phyloP scores from a whole-genome alignment of 2,113 vertebrate genomes.

The Caranx ignobilis region DNA sequence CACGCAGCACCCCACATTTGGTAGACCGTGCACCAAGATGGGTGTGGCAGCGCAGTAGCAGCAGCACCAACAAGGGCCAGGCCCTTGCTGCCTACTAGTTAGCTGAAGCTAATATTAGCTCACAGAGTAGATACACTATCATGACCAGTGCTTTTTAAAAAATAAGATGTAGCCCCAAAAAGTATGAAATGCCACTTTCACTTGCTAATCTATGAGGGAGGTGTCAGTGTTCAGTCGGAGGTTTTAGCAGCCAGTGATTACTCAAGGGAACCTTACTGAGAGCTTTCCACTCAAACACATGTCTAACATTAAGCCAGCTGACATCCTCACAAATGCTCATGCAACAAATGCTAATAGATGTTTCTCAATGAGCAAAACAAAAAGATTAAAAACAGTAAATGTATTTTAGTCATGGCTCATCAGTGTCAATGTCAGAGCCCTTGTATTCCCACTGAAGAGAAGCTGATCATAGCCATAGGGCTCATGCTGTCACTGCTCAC shows the following conservation, averaged over 20 bases:
- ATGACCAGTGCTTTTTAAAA: too few relatives aligned
- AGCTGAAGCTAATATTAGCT: too few relatives aligned
- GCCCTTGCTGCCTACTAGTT: too few relatives aligned
- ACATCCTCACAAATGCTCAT: background rate
- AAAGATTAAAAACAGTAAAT: background rate
- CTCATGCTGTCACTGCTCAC: slow-evolving; percentile 5
- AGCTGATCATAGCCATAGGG: slow-evolving; percentile 14
- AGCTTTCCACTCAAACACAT: background rate
- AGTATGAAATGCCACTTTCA: too few relatives aligned
- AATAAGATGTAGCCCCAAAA: background rate
- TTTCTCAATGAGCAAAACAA: background rate
- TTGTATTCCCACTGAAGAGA: background rate
- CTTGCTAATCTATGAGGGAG: background rate
- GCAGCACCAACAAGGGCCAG: too few relatives aligned
- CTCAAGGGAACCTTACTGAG: background rate
- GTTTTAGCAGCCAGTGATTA: background rate
- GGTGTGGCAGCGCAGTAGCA: too few relatives aligned
- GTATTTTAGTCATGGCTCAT: slow-evolving; percentile 8
- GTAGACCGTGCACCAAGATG: too few relatives aligned
- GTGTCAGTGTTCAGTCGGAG: background rate
- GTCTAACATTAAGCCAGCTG: background rate
- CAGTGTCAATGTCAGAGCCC: background rate
- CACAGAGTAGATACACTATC: too few relatives aligned
- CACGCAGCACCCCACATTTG: too few relatives aligned
- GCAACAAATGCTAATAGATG: background rate